Base-by-base conservation (phyloP, 2,113 vertebrate genomes). In the Leptobrachium leishanense region DNA sequence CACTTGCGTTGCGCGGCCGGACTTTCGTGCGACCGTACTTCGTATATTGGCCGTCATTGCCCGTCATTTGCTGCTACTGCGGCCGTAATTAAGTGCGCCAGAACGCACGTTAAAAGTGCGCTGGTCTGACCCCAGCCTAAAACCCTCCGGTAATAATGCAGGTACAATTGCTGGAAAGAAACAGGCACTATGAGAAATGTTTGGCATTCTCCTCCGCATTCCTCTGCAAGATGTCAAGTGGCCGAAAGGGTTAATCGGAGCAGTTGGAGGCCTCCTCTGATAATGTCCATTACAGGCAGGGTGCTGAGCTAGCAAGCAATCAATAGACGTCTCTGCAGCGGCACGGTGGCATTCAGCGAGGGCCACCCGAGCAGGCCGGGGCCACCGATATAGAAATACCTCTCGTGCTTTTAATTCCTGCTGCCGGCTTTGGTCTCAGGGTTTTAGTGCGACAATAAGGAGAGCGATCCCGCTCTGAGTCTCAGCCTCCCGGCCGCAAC, bases 331-430 rank as follows among this genome's bases (percentile, higher is more conserved):
- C 54, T 6, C 72, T 62, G 63, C 71, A 59, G 53, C 10, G 46
- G 64, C 5, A 74, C 40, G n/a, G 77, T 55, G 59, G 77, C 71
- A 67, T 68, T 59, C 77, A 44, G 50, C 8, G 40, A 43, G 42
- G 67, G 65, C 72, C 71, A 68, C 50, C 46, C 53, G 5, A 43
- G 46, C 65, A 77, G 53, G 12, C 15, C 2, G 9, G 50, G 71
- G 71, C 20, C 50, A 74, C 78, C 12, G 54, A 74, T 74, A 80
- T 80, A 80, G 78, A 74, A 74, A 68, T 80, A 68, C 71, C 71
- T 74, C 20, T 46, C 78, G 74, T 80, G 64, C 72, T 74, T 80
- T 31, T 57, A 54, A 80, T 80, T 80, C 78, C 55, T 80, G 20
- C 20, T 70, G 74, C 71, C 42, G 63, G 57, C 53, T 73, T 55